Percentiles rank a stretch among this genome's conserved stretches.
Evolutionary conservation across 2,888 invertebrate species (phyloP).

Genomic region (Uloborus plumipes): DNA sequence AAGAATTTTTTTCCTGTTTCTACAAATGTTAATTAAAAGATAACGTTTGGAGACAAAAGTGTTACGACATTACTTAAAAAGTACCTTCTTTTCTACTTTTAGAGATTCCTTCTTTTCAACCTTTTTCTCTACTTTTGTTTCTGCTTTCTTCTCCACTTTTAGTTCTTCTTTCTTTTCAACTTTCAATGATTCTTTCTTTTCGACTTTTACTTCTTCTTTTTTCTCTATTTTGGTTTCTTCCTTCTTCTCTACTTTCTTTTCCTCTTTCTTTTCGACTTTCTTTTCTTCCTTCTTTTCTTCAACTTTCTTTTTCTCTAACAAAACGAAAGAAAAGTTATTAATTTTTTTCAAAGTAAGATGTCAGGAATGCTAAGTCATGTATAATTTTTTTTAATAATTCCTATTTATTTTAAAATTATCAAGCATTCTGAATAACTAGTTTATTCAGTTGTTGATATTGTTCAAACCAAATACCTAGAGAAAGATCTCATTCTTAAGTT

Average conservation of each 20-base stretch:
- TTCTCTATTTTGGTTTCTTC: conserved; percentile 69
- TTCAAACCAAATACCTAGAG: too few species aligned
- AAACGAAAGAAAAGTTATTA: conserved; percentile 80
- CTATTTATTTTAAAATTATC: too few species aligned
- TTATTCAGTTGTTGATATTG: too few species aligned
- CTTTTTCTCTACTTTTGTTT: conserved; percentile 49
- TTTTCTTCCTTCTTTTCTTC: conserved; percentile 52
- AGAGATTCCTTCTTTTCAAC: conserved; percentile 68
- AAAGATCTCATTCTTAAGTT: too few species aligned
- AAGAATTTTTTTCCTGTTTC: too few species aligned
- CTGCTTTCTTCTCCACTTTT: conserved; percentile 58
- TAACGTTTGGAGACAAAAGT: too few species aligned
- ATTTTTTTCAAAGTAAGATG: conserved; percentile 98
- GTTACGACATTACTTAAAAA: too few species aligned
- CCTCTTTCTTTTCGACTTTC: conserved; percentile 68
- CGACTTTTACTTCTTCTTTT: conserved; percentile 45
- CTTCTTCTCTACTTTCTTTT: conserved; percentile 71
- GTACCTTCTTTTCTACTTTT: conserved; percentile 52
- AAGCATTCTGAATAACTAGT: too few species aligned
- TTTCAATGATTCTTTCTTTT: conserved; percentile 68
- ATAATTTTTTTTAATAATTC: too few species aligned
- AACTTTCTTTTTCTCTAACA: conserved; percentile 35
- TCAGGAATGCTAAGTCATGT: conserved; percentile 21
- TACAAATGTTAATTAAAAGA: too few species aligned
- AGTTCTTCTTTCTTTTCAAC: conserved; percentile 50